Evolutionary conservation across 2,113 vertebrate species (phyloP), one percentile per base, ranked within the genome.

Genomic region (Apodemus sylvaticus): DNA sequence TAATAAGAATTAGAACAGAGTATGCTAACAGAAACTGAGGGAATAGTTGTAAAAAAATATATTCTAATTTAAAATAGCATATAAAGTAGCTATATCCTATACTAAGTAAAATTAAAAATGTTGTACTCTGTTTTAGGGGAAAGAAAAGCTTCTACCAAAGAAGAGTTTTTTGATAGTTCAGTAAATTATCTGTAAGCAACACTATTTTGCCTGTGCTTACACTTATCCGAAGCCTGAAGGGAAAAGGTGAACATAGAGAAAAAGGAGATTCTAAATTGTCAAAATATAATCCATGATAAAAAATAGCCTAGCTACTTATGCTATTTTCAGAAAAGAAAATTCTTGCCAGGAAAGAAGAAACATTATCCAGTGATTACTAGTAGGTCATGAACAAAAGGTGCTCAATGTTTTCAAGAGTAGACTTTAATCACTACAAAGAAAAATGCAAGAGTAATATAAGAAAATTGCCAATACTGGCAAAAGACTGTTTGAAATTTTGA

Each of bases 391-490:
- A 51, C 17, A 95, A 94, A 78, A 85, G 42, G 1, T 79, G 19
- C 11, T 93, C 62, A 93, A 1, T 42, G 24, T 90, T 96, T 89
- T 12, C 53, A 96, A 95, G 86, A 90, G 5, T 4, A 82, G 9
- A 97, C 76, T 88, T 93, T 96, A 83, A 89, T 87, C 42, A 92
- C n/a, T 83, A 53, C 42, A 48, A 68, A 60, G 87, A 93, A 96
- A 74, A 89, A 74, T 42, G 29, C 6, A 60, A 89, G 53, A 78
- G 3, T 64, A 86, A 94, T 31, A 89, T 73, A 88, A 89, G 39
- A 31, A 96, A 93, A 89, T 89, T 73, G 81, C 45, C 68, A 94
- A 53, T 82, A 42, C 79, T 95, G 62, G 62, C 62, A 20, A 93
- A 86, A 91, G 34, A 83, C 36, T 74, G 26, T 93, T 88, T 77